Conservation (phyloP, 2,888 invertebrate species). For the Molorchus minor region DNA sequence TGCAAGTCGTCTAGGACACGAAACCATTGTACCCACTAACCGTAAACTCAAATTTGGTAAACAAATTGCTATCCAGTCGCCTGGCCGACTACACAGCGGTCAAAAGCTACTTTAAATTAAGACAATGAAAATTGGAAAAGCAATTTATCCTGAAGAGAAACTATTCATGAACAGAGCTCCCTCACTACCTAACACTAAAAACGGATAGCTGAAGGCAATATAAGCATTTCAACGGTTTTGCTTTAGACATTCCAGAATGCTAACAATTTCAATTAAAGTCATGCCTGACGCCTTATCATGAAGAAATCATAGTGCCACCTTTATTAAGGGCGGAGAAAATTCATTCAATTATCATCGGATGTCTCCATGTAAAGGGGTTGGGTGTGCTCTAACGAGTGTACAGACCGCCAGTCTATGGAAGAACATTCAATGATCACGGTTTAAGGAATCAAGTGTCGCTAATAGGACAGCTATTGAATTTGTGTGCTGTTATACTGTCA, state of each 20-base stretch:
- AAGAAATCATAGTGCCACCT: conserved; percentile 23
- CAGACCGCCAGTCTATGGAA: conserved; percentile 39
- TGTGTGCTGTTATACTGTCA: conserved; percentile 51
- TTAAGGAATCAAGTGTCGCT: conserved; percentile 52
- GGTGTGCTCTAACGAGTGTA: conserved; percentile 41
- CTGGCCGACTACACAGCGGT: conserved; percentile 23
- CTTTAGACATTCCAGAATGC: conserved; percentile 57
- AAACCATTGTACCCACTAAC: background rate
- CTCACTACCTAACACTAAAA: conserved; percentile 34
- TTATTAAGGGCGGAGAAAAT: conserved; percentile 17
- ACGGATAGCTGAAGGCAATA: conserved; percentile 50
- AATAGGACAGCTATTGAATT: conserved; percentile 55
- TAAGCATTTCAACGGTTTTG: conserved; percentile 54
- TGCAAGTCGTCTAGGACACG: too few species aligned
- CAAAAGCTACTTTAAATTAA: conserved; percentile 41
- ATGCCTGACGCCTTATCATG: conserved; percentile 52
- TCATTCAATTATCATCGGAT: conserved; percentile 36
- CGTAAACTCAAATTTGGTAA: conserved; percentile 17
- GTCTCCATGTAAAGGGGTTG: conserved; percentile 47
- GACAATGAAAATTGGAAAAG: conserved; percentile 46
- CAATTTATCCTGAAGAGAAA: conserved; percentile 44
- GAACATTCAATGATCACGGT: conserved; percentile 50
- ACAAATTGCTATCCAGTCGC: conserved; percentile 17
- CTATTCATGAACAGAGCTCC: conserved; percentile 40
- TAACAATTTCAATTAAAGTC: conserved; percentile 60